Conservation (phyloP, 2,113 vertebrate species). For the Odontophorus gujanensis region DNA sequence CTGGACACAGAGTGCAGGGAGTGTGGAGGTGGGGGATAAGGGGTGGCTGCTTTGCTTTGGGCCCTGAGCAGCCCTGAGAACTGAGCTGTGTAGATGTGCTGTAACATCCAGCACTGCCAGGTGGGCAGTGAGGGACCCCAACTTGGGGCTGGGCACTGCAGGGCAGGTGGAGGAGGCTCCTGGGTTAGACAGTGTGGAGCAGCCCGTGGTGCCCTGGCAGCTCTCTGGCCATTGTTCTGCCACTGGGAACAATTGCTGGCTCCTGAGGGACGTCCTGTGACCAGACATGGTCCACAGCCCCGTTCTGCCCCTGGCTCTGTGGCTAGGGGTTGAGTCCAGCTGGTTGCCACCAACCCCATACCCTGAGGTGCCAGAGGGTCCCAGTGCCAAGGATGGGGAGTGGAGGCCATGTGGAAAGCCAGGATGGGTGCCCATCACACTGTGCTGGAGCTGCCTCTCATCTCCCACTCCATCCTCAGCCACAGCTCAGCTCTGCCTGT, state of each 20-base stretch:
- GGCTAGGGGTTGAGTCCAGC: neutral
- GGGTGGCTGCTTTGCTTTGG: neutral
- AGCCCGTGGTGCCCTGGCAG: conserved; percentile 50
- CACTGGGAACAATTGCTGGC: conserved; percentile 1
- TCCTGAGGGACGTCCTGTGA: conserved; percentile 29
- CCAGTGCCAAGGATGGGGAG: neutral
- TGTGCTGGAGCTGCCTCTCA: neutral
- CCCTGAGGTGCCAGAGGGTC: neutral
- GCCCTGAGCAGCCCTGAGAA: neutral
- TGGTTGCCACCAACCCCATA: neutral
- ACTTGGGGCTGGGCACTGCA: accelerated
- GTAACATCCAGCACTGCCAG: accelerated
- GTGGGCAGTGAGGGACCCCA: accelerated
- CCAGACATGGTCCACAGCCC: conserved; percentile 9
- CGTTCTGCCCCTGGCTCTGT: neutral
- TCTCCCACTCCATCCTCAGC: accelerated
- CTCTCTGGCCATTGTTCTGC: conserved; percentile 54
- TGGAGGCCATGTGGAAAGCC: neutral
- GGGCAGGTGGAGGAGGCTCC: neutral
- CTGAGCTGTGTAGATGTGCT: accelerated
- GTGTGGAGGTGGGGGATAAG: neutral
- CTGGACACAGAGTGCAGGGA: accelerated
- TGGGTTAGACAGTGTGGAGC: neutral
- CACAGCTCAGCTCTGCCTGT: accelerated
- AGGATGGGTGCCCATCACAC: accelerated